These are phyloP conservation scores for Adineta ricciae DNA, from an alignment of 2,888 invertebrate genomes.

Conservation along the genomic window DNA sequence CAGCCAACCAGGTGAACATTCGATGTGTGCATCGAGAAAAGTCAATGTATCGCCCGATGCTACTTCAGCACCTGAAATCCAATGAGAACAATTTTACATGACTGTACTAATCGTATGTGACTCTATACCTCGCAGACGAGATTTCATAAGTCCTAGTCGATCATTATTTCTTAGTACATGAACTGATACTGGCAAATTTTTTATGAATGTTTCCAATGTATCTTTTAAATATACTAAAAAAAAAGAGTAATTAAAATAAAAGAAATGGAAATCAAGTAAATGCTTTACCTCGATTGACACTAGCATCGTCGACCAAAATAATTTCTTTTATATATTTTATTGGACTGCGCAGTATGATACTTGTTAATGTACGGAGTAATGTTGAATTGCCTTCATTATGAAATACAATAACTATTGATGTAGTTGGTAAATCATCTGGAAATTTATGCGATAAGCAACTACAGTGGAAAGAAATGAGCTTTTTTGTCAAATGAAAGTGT, in stretches of 20 bases:
- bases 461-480: conserved; percentile 1
- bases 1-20: conserved; percentile 96
- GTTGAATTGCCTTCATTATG: conserved; percentile 35
- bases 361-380: conserved; percentile 40
- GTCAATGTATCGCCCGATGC: conserved; percentile 71
- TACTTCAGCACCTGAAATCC: conserved; percentile 42
- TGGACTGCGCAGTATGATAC: conserved; percentile 43
- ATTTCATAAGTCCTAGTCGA: conserved; percentile 87
- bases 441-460: conserved; percentile 26
- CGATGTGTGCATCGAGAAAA: conserved; percentile 94
- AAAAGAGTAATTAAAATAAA: too few species aligned
- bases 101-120: background rate
- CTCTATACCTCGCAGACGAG: conserved; percentile 69
- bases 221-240: conserved; percentile 62
- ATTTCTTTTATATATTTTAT: conserved; percentile 40
- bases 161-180: conserved; percentile 75
- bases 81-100: background rate
- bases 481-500: background rate
- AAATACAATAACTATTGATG: conserved; percentile 31
- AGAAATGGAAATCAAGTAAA: conserved; percentile 20
- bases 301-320: conserved; percentile 43
- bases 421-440: conserved; percentile 30
- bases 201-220: conserved; percentile 77
- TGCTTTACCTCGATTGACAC: conserved; percentile 36
- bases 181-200: conserved; percentile 72